Conservation (phyloP, 2,797 vertebrate genomes). For the Girardinus metallicus region DNA sequence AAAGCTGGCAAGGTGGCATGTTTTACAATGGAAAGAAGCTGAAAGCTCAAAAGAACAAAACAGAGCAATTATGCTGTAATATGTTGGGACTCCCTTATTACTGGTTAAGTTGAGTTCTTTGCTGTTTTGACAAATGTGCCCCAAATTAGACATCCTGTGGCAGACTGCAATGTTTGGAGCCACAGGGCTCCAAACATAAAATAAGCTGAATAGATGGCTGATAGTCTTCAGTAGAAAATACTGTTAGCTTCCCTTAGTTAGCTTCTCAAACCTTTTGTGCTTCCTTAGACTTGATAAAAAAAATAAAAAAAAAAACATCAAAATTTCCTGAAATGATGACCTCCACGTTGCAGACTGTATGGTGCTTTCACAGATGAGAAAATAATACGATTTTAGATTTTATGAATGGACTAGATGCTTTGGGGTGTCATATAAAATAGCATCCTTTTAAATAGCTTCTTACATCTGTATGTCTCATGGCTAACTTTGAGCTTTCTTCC, state of each 20-base stretch:
- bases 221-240: not conserved
- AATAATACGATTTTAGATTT: not conserved
- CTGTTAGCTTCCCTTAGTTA: not conserved
- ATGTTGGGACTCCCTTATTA: not conserved
- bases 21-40: not conserved
- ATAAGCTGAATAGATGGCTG: not conserved
- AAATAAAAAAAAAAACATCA: too few species aligned
- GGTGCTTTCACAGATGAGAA: not conserved
- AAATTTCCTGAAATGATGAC: too few species aligned
- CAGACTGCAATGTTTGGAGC: not conserved
- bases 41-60: slow-evolving; percentile 3
- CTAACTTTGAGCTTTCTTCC: not conserved
- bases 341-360: not conserved
- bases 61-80: slow-evolving; percentile 1
- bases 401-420: not conserved
- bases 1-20: not conserved
- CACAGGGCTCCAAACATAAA: not conserved
- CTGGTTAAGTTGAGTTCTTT: not conserved
- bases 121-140: not conserved
- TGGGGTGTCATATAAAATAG: not conserved
- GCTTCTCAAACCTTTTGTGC: not conserved
- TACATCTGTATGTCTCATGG: not conserved
- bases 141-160: not conserved
- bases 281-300: not conserved
- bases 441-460: not conserved